phyloP scores from a whole-genome alignment of 2,888 invertebrate species.

The Drosophila melanocephala region DNA sequence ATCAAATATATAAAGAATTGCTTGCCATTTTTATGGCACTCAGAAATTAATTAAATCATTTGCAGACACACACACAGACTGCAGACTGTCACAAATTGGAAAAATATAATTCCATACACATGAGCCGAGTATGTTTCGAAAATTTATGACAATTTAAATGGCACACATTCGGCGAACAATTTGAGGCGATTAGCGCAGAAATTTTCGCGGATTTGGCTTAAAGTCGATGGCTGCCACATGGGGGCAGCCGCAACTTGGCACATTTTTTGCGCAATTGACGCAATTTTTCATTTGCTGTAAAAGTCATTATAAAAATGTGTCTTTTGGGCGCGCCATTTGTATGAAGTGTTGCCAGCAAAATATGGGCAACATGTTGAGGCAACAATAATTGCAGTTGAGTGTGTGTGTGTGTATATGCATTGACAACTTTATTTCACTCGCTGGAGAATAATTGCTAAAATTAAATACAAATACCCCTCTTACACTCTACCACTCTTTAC shows the following conservation, averaged over 20 bases:
- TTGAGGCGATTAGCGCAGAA: constrained; percentile 76
- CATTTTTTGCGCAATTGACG: constrained; percentile 39
- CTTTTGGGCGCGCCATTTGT: constrained; percentile 56
- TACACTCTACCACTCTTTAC: constrained; percentile 6
- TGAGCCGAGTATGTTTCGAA: constrained; percentile 37
- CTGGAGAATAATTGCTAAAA: constrained; percentile 44
- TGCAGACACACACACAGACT: constrained; percentile 18
- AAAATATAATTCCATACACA: constrained; percentile 34
- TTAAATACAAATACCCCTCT: constrained; percentile 23
- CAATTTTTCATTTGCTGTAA: constrained; percentile 58
- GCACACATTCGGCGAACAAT: constrained; percentile 77
- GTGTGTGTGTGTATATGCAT: constrained; percentile 30
- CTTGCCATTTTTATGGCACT: constrained; percentile 54
- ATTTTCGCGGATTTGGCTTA: constrained; percentile 75
- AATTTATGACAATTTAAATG: constrained; percentile 81
- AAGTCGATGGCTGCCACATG: constrained; percentile 59
- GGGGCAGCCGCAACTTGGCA: constrained; percentile 47
- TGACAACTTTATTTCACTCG: constrained; percentile 66
- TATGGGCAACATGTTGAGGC: constrained; percentile 49
- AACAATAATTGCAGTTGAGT: constrained; percentile 52
- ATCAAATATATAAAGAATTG: constrained; percentile 72
- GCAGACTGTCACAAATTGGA: constrained; percentile 44
- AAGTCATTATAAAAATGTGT: constrained; percentile 63
- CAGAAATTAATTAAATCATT: constrained; percentile 72
- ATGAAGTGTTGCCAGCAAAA: constrained; percentile 36